Evolutionary conservation across 2,888 invertebrate species (phyloP).

Genomic region (Mythimna vitellina): DNA sequence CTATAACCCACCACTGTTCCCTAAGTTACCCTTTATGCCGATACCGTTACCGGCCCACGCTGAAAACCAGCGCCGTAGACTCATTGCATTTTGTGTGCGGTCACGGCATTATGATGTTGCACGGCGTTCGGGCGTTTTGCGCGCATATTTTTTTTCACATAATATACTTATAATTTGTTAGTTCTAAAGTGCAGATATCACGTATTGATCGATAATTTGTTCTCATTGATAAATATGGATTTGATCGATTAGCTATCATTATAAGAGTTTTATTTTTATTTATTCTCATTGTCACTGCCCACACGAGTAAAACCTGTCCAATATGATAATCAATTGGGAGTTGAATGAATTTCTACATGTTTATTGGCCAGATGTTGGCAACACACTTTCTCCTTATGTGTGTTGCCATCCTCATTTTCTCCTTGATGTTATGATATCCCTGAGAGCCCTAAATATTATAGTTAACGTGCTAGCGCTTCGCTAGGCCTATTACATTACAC

Average conservation of each 20-base stretch:
- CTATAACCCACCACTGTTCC: neutral
- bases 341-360: constrained; percentile 66
- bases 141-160: too few species aligned
- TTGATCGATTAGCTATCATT: constrained; percentile 60
- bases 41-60: too few species aligned
- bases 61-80: too few species aligned
- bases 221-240: constrained; percentile 61
- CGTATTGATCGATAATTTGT: constrained; percentile 54
- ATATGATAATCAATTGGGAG: constrained; percentile 74
- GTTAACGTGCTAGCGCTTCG: constrained; percentile 13
- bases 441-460: constrained; percentile 34
- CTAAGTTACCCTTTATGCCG: too few species aligned
- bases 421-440: constrained; percentile 31
- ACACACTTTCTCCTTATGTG: constrained; percentile 73
- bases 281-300: constrained; percentile 64
- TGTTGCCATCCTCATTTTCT: constrained; percentile 35
- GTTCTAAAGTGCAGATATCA: constrained; percentile 39
- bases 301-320: constrained; percentile 73
- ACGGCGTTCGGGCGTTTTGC: too few species aligned
- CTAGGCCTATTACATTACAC: constrained; percentile 26
- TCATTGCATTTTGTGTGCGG: too few species aligned
- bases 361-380: constrained; percentile 69
- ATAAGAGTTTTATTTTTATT: constrained; percentile 54
- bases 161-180: too few species aligned
- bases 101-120: too few species aligned